Base-by-base conservation (phyloP, 1,140 invertebrate genomes). In the Lithobius niger region DNA sequence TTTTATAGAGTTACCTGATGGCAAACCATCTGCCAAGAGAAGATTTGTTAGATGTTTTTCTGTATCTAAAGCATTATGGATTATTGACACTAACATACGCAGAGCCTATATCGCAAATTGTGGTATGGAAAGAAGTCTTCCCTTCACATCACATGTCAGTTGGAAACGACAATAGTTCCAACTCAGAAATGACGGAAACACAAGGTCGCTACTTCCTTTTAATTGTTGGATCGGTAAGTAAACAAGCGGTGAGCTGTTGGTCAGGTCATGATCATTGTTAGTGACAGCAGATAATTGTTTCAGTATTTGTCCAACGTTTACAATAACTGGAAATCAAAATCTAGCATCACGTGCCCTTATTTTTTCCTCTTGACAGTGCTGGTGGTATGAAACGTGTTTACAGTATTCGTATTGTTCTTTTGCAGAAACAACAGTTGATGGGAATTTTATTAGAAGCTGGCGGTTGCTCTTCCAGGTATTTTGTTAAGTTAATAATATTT, bases 161-260 rank as follows among this genome's bases (percentile, higher is more conserved):
- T 54, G 68, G 61, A 58, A 59, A 65, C 27, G 55, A 22, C 10
- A 13, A 18, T 40, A 10, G 49, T 36, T 16, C 56, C 13, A 42
- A 52, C 21, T 15, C 64, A 49, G 68, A 65, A 4, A 66, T 64
- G 44, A 61, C 61, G 3, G 65, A 68, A 57, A 62, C 65, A 4
- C 56, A 62, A 47, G 67, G 61, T 1, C 56, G 65, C 22, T 67
- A 63, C 60, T 71, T 67, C 52, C 54, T 71, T n/a, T 56, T 73
- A n/a, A 56, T 72, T 43, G 65, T 71, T n/a, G 69, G 66, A 24
- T 64, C 69, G 67, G 71, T 72, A 61, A 61, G 65, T n/a, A n/a
- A n/a, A n/a, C n/a, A n/a, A n/a, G n/a, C n/a, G n/a, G n/a, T n/a
- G n/a, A n/a, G n/a, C n/a, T n/a, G n/a, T n/a, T n/a, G n/a, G n/a